Conservation (phyloP, 2,888 invertebrate species). For the Steinernema carpocapsae region DNA sequence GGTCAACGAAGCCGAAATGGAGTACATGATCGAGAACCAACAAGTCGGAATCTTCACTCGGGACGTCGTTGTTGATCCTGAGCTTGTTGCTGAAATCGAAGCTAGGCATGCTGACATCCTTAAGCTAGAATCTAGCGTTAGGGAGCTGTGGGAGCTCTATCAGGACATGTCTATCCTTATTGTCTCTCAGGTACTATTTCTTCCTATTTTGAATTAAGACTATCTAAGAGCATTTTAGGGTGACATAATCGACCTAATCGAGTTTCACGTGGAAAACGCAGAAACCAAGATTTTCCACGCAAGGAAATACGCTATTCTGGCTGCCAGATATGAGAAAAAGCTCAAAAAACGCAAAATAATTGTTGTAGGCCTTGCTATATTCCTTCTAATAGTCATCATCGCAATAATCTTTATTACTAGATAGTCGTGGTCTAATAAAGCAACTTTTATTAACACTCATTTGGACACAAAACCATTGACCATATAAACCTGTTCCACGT, state of each 20-base stretch:
- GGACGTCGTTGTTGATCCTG: slow-evolving; percentile 9
- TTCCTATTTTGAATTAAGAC: too few relatives aligned
- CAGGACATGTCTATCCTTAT: slow-evolving; percentile 99
- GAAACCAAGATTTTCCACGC: slow-evolving; percentile 18
- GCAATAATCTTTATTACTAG: neutral
- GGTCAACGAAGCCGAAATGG: neutral
- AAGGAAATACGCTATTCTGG: slow-evolving; percentile 11
- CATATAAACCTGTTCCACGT: neutral
- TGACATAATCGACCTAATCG: slow-evolving; percentile 21
- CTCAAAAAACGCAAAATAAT: slow-evolving; percentile 8
- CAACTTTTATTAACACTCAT: too few relatives aligned
- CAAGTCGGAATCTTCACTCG: slow-evolving; percentile 9
- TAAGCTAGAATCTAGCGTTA: slow-evolving; percentile 96
- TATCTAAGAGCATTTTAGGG: neutral
- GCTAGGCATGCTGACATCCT: slow-evolving; percentile 98
- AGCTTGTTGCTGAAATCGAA: slow-evolving; percentile 84
- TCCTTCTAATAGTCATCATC: neutral
- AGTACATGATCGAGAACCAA: slow-evolving; percentile 29
- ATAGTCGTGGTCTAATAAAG: too few relatives aligned
- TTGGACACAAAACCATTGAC: neutral
- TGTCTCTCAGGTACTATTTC: slow-evolving; percentile 44
- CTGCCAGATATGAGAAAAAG: slow-evolving; percentile 20
- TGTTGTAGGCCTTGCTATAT: neutral
- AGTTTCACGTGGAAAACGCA: slow-evolving; percentile 18
- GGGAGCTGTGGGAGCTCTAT: slow-evolving; percentile 99